These are phyloP conservation scores for Ceratina australensis DNA, from an alignment of 1,140 invertebrate species.

Conservation along the genomic window DNA sequence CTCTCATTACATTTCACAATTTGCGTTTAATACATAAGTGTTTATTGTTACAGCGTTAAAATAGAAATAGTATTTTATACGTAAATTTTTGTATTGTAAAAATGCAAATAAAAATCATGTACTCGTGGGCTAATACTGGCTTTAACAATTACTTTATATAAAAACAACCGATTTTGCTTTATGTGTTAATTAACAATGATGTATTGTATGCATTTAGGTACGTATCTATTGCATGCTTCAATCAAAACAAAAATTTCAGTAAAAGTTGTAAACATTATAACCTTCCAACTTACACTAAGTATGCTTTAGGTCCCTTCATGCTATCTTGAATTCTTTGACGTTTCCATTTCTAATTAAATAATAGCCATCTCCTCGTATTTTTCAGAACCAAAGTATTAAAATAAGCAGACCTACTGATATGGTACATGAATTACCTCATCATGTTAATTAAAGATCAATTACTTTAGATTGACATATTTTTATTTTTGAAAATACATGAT, in stretches of 20 bases:
- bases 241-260: background rate
- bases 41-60: slow-evolving; percentile 12
- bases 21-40: slow-evolving; percentile 18
- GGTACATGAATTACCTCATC: slow-evolving; percentile 12
- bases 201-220: background rate
- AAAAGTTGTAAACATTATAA: background rate
- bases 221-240: background rate
- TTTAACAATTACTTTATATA: slow-evolving; percentile 17
- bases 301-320: slow-evolving; percentile 12
- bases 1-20: slow-evolving; percentile 21
- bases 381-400: slow-evolving; percentile 57
- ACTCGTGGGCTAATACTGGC: background rate
- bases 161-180: slow-evolving; percentile 3
- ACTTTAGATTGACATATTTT: too few species aligned
- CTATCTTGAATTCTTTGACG: background rate
- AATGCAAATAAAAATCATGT: slow-evolving; percentile 11
- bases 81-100: slow-evolving; percentile 33
- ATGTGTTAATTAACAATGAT: background rate
- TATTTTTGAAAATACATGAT: too few species aligned
- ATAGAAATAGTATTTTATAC: slow-evolving; percentile 25
- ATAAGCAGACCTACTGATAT: slow-evolving; percentile 22
- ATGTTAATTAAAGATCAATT: slow-evolving; percentile 27
- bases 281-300: slow-evolving; percentile 21
- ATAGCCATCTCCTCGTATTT: slow-evolving; percentile 42
- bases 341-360: too few species aligned